Percentiles rank a stretch among this genome's conserved stretches.
Conservation (phyloP, 2,113 vertebrate species). For the Pterocles burchelli region DNA sequence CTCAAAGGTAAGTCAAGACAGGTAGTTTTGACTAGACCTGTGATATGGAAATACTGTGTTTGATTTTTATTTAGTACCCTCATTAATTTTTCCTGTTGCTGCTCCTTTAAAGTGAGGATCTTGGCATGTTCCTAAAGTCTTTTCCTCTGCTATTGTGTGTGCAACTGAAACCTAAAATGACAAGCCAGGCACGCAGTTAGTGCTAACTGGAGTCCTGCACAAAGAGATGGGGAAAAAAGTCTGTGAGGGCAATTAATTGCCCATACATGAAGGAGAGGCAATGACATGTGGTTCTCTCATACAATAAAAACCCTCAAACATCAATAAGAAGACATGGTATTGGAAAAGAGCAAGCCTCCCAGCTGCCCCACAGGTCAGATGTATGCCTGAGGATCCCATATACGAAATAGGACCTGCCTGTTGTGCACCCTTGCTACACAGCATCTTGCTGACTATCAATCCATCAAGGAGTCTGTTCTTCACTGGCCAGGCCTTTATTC, state of each 20-base stretch:
- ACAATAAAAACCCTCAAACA: not conserved
- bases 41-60: conserved; percentile 13
- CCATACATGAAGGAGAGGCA: not conserved
- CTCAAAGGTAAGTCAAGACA: conserved; percentile 44
- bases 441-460: not conserved
- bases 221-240: not conserved
- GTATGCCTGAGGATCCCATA: not conserved
- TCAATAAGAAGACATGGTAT: not conserved
- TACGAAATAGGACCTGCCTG: not conserved
- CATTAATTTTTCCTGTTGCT: conserved; percentile 34
- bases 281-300: not conserved
- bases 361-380: not conserved
- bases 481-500: not conserved
- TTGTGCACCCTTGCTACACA: not conserved
- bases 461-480: not conserved
- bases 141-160: not conserved
- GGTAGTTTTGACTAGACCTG: conserved; percentile 3
- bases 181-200: not conserved
- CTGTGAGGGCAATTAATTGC: not conserved
- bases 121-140: conserved; percentile 17
- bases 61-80: conserved; percentile 39
- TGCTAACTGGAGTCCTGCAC: not conserved
- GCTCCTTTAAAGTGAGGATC: conserved; percentile 21
- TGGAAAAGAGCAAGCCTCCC: not conserved
- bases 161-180: conserved; percentile 29